Conservation (phyloP, 2,888 invertebrate species). For the Noctua pronuba region DNA sequence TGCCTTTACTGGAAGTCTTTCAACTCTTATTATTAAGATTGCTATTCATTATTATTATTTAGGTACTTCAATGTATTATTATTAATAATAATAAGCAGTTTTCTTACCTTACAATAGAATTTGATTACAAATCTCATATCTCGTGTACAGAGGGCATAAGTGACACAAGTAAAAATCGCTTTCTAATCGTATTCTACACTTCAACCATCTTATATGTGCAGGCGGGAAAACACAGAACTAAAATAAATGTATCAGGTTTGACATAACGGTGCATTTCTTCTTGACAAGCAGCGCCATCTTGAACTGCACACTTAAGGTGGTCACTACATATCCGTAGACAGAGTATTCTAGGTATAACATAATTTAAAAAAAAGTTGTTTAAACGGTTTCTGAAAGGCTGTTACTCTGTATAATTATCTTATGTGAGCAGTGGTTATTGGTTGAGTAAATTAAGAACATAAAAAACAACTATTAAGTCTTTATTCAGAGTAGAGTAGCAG, state of each 20-base stretch:
- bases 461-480: no score
- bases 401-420: no score
- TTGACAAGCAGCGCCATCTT: background rate
- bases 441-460: no score
- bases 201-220: background rate
- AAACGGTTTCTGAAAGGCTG: no score
- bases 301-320: background rate
- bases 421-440: no score
- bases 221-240: no score
- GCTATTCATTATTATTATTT: conserved; percentile 9
- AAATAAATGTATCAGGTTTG: no score
- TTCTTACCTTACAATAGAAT: conserved; percentile 9
- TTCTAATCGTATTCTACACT: background rate
- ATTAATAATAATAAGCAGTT: conserved; percentile 24
- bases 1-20: conserved; percentile 38
- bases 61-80: conserved; percentile 17
- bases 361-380: no score
- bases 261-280: background rate
- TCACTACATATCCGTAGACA: no score
- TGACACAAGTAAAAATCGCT: no score
- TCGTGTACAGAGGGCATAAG: background rate
- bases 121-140: conserved; percentile 12
- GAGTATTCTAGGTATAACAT: no score
- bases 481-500: no score
- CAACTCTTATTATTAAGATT: conserved; percentile 30